Base-by-base conservation (phyloP, 2,113 vertebrate species). In the Anser cygnoides region DNA sequence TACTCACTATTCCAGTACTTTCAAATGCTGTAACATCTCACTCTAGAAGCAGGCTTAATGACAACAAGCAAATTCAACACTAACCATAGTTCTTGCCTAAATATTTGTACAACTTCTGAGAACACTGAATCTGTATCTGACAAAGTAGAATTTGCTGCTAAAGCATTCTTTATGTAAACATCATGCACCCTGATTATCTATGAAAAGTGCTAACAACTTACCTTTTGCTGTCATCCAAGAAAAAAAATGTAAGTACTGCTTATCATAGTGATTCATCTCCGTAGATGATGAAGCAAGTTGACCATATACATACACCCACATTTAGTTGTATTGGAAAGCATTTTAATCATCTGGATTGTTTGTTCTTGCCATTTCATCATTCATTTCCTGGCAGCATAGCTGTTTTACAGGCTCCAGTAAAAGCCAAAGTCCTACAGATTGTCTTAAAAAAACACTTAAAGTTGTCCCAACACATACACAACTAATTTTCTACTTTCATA, bases 311-410 rank as follows among this genome's bases (percentile, higher is more conserved):
- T 61, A 84, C 87, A 95, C 74, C 81, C 91, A 85, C 66, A 3
- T 72, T 87, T 93, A 93, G 39, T 93, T 35, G n/a, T 82, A 89
- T 74, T 74, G 73, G 83, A 90, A 97, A 87, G 66, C 66, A 92
- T 95, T 95, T 96, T 96, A 94, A 94, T 94, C 35, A 58, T 75
- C 83, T 66, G 68, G 43, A 72, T 87, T 90, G 70, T 61, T 94
- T 90, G 63, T 81, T 92, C 85, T 88, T 86, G 43, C 54, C 49
- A 22, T 87, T 59, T 90, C 73, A 78, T 84, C 88, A 78, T 75
- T 72, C 62, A 25, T 72, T 75, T 87, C 61, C 54, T 82, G 84
- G 81, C 87, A 79, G 54, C 1, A 0, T 35, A 49, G 70, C 63
- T 85, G 19, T 37, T 67, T 31, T 57, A 39, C 90, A 80, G 63